Evolutionary conservation across 2,113 vertebrate species (phyloP).

Genomic region (Albula glossodonta): DNA sequence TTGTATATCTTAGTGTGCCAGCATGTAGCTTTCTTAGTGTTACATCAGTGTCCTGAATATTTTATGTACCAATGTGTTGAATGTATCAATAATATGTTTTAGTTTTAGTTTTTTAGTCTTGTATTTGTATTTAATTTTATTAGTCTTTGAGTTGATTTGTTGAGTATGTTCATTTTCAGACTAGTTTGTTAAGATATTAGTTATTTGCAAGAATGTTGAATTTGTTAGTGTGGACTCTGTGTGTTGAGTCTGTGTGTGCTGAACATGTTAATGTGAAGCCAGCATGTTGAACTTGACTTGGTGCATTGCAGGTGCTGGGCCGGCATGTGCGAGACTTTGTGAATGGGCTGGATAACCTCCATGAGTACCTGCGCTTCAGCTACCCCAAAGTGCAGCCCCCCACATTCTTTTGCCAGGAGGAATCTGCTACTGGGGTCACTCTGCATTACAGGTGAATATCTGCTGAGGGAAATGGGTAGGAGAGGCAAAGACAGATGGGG

Average conservation of each 20-base stretch:
- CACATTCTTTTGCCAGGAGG: conserved; percentile 76
- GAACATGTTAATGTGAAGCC: background rate
- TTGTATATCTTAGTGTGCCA: no score
- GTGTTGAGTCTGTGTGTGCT: background rate
- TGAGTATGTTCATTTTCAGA: background rate
- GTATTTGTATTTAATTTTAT: no score
- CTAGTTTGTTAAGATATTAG: no score
- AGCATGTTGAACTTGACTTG: background rate
- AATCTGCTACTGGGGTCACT: conserved; percentile 72
- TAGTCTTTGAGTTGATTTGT: background rate
- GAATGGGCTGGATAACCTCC: conserved; percentile 72
- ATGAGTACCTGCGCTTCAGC: conserved; percentile 74
- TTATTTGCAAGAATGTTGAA: no score
- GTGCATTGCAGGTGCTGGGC: conserved; percentile 60
- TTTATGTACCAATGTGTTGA: no score
- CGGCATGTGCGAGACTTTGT: conserved; percentile 72
- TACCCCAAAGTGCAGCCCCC: conserved; percentile 75
- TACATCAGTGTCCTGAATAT: background rate
- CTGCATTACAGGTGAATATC: conserved; percentile 69
- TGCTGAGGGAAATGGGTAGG: no score
- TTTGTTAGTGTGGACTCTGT: background rate
- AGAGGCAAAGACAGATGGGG: background rate
- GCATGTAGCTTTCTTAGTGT: no score
- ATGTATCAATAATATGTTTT: no score
- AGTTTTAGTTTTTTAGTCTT: no score